Base-by-base conservation (phyloP, 2,888 invertebrate species). In the Melolontha melolontha region DNA sequence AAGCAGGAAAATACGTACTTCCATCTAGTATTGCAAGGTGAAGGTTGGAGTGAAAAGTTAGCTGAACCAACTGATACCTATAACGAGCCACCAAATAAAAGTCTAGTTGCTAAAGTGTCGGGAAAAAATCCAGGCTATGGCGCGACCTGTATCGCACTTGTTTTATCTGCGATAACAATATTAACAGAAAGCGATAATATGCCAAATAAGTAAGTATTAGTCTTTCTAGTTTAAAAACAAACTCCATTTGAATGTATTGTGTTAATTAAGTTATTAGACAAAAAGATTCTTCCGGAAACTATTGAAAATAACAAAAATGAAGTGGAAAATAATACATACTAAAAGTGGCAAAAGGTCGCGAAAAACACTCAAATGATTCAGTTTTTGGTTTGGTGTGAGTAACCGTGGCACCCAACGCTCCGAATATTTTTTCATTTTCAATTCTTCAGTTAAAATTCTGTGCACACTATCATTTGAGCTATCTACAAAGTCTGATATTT, bases 91-190 rank as follows among this genome's bases (percentile, higher is more conserved):
- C 91, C 92, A 0, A 87, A 89, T 63, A 91, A 91, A 79, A 86
- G 83, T 54, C 81, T 94, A 47, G 85, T 87, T 47, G 91, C 89
- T 0, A 87, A 86, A 84, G 92, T 95, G 7, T 80, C 85, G 12
- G 91, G 90, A 0, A 78, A 72, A 66, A 92, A 95, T 84, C 91
- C 92, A 1, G 96, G 92, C 12, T 97, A 97, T 85, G 92, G 93
- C 1, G 87, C 91, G 5, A 96, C 96, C 0, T 91, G 92, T 66
- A 88, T 88, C 4, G 88, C 90, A 49, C 79, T 95, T 69, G 85
- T 96, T 5, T 85, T 91, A 68, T 85, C 92, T 51, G 97, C 93
- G 0, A 76, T 93, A 67, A 91, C 90, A 0, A 83, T 97, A 57
- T 84, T 97, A 8, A 87, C 87, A 17, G 95, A 97, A 79, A 84